Conservation (phyloP, 2,888 invertebrate species). For the Chymomyza procnemis region DNA sequence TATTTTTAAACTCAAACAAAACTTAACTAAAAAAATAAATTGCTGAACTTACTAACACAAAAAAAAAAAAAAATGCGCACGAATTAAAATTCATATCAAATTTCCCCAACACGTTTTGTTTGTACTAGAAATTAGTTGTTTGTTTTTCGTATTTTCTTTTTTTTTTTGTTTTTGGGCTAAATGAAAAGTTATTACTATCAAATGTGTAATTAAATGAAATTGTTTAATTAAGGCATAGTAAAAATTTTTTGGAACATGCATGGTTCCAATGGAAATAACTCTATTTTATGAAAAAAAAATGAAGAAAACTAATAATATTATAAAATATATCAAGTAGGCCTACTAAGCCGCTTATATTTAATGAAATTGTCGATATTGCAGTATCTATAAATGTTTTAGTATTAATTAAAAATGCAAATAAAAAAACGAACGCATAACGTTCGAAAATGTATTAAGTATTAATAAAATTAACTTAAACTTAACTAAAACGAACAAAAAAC, state of each 20-base stretch:
- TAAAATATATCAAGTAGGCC: neutral
- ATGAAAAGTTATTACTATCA: neutral
- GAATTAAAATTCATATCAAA: constrained; percentile 34
- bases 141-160: constrained; percentile 16
- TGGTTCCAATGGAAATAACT: neutral
- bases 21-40: constrained; percentile 22
- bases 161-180: neutral
- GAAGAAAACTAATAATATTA: neutral
- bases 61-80: neutral
- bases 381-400: constrained; percentile 70
- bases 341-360: constrained; percentile 33
- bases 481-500: constrained; percentile 34
- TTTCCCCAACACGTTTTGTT: constrained; percentile 23
- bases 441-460: constrained; percentile 11
- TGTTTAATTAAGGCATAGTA: neutral
- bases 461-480: constrained; percentile 30
- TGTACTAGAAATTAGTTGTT: neutral
- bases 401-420: constrained; percentile 56
- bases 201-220: neutral
- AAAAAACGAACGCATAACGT: constrained; percentile 12
- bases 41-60: constrained; percentile 50
- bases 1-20: neutral
- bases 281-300: neutral
- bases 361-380: constrained; percentile 68
- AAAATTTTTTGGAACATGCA: neutral